A percentile compares a stretch with the other conserved stretches of the same genome.
These are phyloP conservation scores for Petrophora chlorosata DNA, from an alignment of 2,888 invertebrate species.

Conservation along the genomic window DNA sequence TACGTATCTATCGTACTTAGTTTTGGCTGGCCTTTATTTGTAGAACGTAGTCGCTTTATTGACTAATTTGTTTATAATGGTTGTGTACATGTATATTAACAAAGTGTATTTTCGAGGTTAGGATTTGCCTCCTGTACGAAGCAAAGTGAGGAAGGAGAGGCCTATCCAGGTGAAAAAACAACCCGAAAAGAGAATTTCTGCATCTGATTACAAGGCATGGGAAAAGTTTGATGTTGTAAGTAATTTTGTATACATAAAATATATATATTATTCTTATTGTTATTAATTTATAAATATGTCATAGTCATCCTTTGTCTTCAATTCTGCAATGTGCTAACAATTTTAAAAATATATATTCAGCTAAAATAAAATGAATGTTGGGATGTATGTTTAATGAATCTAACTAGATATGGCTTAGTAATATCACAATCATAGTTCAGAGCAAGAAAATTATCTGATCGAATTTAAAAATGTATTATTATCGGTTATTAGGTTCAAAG, in stretches of 20 bases:
- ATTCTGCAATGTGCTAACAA: too few species aligned
- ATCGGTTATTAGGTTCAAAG: too few species aligned
- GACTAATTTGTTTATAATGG: conserved; percentile 8
- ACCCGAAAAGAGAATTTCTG: conserved; percentile 77
- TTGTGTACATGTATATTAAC: conserved; percentile 4
- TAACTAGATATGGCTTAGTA: too few species aligned
- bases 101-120: conserved; percentile 50
- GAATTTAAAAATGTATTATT: too few species aligned
- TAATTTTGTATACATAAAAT: conserved; percentile 18
- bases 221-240: conserved; percentile 91
- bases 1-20: neutral
- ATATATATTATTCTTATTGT: neutral
- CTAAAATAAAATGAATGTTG: too few species aligned
- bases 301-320: too few species aligned
- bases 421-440: too few species aligned
- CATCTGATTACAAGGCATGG: conserved; percentile 89
- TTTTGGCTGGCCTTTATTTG: neutral
- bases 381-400: too few species aligned
- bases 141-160: conserved; percentile 72
- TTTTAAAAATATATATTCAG: too few species aligned
- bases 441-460: too few species aligned
- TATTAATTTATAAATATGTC: too few species aligned
- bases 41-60: conserved; percentile 1
- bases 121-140: conserved; percentile 82
- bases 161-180: conserved; percentile 56